A percentile compares a stretch with the other conserved stretches of the same genome.
phyloP scores from a whole-genome alignment of 2,888 invertebrate genomes.

The Troides helena region DNA sequence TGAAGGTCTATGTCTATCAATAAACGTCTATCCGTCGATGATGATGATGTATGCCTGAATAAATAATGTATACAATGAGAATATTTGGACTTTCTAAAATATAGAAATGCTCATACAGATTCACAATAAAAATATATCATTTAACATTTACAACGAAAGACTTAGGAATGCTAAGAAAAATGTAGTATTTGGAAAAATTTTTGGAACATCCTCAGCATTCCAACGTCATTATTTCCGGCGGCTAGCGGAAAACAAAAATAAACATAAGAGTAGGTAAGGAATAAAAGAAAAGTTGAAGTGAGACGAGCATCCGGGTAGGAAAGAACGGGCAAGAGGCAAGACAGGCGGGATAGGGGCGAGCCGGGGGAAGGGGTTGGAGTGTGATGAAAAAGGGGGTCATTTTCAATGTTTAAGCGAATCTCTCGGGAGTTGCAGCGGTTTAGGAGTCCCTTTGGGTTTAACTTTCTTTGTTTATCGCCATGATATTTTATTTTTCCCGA shows the following conservation, averaged over 20 bases:
- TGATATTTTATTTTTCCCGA: constrained; percentile 63
- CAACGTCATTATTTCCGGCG: constrained; percentile 71
- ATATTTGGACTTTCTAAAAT: too few species aligned
- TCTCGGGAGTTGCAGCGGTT: constrained; percentile 43
- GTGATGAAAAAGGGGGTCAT: constrained; percentile 40
- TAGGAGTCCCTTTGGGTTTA: constrained; percentile 51
- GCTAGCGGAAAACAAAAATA: constrained; percentile 79
- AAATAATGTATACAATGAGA: too few species aligned
- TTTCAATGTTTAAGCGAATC: constrained; percentile 52
- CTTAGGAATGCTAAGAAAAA: too few species aligned
- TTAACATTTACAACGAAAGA: too few species aligned
- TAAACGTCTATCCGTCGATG: too few species aligned
- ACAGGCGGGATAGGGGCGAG: constrained; percentile 37
- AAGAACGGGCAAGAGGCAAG: constrained; percentile 46
- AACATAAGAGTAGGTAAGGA: constrained; percentile 73
- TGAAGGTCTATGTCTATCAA: too few species aligned
- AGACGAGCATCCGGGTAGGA: constrained; percentile 69
- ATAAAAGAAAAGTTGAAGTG: constrained; percentile 77
- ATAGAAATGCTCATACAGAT: too few species aligned
- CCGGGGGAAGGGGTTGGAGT: constrained; percentile 33
- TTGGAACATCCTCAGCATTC: constrained; percentile 50
- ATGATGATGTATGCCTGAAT: too few species aligned
- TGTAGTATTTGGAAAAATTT: neutral
- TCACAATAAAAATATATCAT: too few species aligned
- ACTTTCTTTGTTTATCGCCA: constrained; percentile 66